phyloP scores from a whole-genome alignment of 2,888 invertebrate species.

The Ypsolopha scabrella region DNA sequence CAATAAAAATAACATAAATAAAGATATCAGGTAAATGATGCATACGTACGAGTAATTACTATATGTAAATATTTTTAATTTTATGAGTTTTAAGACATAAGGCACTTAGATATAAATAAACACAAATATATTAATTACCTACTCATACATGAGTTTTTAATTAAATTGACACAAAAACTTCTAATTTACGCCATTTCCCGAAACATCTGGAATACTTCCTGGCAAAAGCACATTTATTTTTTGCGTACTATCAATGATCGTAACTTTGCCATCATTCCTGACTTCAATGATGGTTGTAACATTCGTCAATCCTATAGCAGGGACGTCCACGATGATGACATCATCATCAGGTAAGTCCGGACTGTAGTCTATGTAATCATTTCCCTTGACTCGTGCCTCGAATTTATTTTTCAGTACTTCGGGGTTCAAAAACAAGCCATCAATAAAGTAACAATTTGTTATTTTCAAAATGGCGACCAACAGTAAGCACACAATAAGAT shows the following conservation, averaged over 20 bases:
- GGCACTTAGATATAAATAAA: no score
- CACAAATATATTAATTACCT: no score
- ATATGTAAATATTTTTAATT: no score
- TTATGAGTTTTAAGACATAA: no score
- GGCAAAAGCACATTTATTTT: no score
- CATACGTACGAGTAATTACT: no score
- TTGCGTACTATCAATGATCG: no score
- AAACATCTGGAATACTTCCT: neutral
- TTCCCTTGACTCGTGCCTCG: slow-evolving; percentile 25
- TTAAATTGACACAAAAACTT: no score
- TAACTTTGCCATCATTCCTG: no score
- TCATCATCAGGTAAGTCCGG: slow-evolving; percentile 19
- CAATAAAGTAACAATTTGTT: slow-evolving; percentile 9
- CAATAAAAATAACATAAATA: no score
- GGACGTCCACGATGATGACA: slow-evolving; percentile 13
- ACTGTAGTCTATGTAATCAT: slow-evolving; percentile 44
- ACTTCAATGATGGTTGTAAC: neutral
- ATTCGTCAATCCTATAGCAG: neutral
- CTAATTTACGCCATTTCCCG: neutral
- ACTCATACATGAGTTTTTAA: neutral
- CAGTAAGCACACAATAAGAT: neutral
- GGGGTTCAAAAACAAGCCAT: slow-evolving; percentile 37
- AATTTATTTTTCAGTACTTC: slow-evolving; percentile 32
- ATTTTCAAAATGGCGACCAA: neutral
- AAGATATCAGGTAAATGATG: no score